phyloP scores from a whole-genome alignment of 2,113 vertebrate genomes.

The Bostrychus sinensis region DNA sequence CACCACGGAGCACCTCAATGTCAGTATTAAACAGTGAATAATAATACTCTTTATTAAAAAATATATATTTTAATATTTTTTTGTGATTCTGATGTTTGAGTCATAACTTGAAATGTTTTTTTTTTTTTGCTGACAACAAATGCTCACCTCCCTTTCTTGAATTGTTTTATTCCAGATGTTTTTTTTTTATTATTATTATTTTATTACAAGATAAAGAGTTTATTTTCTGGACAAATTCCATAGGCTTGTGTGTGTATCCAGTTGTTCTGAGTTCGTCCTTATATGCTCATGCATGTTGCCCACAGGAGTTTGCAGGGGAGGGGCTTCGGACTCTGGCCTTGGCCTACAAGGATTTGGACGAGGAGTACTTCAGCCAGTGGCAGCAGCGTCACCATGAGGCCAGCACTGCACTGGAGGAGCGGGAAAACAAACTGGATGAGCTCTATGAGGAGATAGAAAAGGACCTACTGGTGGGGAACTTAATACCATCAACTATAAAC shows the following conservation, averaged over 20 bases:
- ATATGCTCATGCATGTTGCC: constrained; percentile 8
- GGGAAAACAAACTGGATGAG: constrained; percentile 82
- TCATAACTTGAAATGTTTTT: too few relatives aligned
- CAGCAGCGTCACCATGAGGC: constrained; percentile 85
- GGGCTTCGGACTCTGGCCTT: constrained; percentile 90
- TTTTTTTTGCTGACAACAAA: too few relatives aligned
- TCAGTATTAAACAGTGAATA: constrained; percentile 70
- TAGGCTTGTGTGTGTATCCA: background rate
- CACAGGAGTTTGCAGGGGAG: constrained; percentile 92
- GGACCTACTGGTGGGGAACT: constrained; percentile 84
- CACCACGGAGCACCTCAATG: constrained; percentile 93
- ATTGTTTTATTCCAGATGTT: too few relatives aligned
- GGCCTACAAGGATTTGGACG: constrained; percentile 88
- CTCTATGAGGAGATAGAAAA: constrained; percentile 93
- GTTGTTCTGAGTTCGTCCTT: background rate
- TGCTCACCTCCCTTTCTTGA: too few relatives aligned
- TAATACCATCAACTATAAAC: background rate
- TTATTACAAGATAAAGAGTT: too few relatives aligned
- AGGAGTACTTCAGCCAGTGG: constrained; percentile 84
- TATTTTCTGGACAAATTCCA: too few relatives aligned
- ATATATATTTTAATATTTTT: too few relatives aligned
- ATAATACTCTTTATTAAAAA: background rate
- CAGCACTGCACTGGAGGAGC: constrained; percentile 81
- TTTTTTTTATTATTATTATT: too few relatives aligned
- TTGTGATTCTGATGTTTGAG: too few relatives aligned